Conservation (phyloP, 2,113 vertebrate genomes). For the Grantiella picta region DNA sequence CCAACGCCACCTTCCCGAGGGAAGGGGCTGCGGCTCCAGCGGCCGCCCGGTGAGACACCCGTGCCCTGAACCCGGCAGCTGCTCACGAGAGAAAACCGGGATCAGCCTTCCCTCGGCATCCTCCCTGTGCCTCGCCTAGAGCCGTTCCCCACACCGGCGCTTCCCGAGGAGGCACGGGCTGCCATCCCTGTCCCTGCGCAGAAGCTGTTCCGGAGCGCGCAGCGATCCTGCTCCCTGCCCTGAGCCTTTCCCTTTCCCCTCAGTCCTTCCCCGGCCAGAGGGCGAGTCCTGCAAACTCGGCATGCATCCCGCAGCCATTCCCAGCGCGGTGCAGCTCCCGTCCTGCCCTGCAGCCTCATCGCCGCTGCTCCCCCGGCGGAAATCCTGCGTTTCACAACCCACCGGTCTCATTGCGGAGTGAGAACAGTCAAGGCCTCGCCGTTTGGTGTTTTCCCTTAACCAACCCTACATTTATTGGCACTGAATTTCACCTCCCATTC, state of each 20-base stretch:
- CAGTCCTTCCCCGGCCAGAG: accelerated
- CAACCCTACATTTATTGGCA: neutral
- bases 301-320: accelerated
- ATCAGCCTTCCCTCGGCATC: too few species aligned
- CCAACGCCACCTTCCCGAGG: neutral
- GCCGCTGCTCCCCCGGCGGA: neutral
- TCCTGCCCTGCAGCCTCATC: neutral
- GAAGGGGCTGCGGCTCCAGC: neutral
- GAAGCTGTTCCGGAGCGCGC: neutral
- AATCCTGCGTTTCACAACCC: neutral
- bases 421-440: accelerated
- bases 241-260: accelerated
- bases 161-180: neutral
- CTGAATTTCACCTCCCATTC: neutral
- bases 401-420: neutral
- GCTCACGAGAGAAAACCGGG: neutral
- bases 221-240: too few species aligned
- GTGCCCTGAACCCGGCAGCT: neutral
- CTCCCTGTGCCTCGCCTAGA: accelerated
- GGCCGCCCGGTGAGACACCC: accelerated
- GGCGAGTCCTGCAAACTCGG: accelerated
- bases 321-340: accelerated
- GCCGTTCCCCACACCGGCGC: accelerated
- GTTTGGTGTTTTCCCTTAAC: neutral
- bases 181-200: accelerated